Evolutionary conservation across 2,888 invertebrate genomes (phyloP).

Genomic region (Mythimna pallens): DNA sequence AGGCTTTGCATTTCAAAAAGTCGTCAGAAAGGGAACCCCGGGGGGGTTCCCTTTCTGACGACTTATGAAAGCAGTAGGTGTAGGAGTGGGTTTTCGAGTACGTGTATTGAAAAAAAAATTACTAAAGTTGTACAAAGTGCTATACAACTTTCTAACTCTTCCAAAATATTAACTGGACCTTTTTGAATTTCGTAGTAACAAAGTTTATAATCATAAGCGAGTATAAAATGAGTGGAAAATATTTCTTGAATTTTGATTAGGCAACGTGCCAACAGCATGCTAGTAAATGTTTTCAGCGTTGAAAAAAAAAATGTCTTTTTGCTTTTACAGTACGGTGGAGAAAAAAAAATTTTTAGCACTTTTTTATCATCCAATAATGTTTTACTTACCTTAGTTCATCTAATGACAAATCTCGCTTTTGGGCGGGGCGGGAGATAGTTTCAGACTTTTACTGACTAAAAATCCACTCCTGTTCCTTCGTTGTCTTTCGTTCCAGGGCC

Average conservation of each 20-base stretch:
- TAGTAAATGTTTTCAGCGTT: constrained; percentile 55
- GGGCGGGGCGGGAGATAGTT: too few relatives aligned
- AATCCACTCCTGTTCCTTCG: too few relatives aligned
- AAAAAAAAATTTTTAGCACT: constrained; percentile 32
- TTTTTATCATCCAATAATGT: constrained; percentile 7
- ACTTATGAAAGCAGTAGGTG: too few relatives aligned
- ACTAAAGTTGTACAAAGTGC: background rate
- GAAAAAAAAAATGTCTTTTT: constrained; percentile 35
- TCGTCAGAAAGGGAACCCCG: too few relatives aligned
- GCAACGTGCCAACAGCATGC: constrained; percentile 54
- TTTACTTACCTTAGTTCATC: background rate
- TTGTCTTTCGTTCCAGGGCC: too few relatives aligned
- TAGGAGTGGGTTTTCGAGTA: too few relatives aligned
- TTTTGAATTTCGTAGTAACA: constrained; percentile 5
- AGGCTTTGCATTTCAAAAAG: too few relatives aligned
- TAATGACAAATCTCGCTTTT: too few relatives aligned
- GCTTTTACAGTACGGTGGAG: constrained; percentile 25
- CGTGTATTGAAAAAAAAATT: too few relatives aligned
- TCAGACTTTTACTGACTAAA: too few relatives aligned
- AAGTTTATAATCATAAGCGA: constrained; percentile 25
- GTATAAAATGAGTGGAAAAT: constrained; percentile 30
- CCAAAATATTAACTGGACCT: background rate
- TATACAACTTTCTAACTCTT: background rate
- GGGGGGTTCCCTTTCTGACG: too few relatives aligned
- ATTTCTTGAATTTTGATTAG: constrained; percentile 63